phyloP scores from a whole-genome alignment of 2,797 vertebrate species.

The Eulemur rubriventer region DNA sequence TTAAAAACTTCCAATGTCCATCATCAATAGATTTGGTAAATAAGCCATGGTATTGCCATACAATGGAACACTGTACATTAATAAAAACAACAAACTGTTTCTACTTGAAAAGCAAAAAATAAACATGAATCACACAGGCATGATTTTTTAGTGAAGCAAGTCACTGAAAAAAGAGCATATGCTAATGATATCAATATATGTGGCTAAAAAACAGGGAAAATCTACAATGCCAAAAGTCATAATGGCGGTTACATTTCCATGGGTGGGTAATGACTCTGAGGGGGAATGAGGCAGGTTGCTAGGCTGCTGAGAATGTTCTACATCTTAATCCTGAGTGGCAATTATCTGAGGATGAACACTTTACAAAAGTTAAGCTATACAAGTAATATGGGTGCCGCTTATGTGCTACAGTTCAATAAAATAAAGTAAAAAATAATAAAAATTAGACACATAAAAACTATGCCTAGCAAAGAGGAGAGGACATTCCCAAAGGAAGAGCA shows the following conservation, averaged over 20 bases:
- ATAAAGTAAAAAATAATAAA: background rate
- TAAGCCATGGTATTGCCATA: background rate
- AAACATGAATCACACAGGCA: background rate
- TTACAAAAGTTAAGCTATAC: background rate
- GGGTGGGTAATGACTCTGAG: background rate
- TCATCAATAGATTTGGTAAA: background rate
- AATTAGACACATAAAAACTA: background rate
- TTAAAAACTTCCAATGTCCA: background rate
- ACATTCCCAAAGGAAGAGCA: background rate
- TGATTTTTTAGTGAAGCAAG: background rate
- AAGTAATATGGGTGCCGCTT: background rate
- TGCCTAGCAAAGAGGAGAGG: background rate
- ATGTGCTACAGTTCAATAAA: background rate
- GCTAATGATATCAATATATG: background rate
- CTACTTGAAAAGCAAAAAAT: background rate
- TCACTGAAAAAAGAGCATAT: background rate
- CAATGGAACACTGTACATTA: background rate
- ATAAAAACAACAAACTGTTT: background rate
- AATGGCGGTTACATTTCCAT: background rate
- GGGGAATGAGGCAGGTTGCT: rapidly evolving
- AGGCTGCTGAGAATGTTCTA: background rate
- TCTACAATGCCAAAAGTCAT: background rate
- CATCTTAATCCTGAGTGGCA: background rate
- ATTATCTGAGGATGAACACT: background rate
- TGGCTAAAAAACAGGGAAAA: background rate